Base-by-base conservation (phyloP, 1,140 invertebrate species). In the Drosophila bocqueti region DNA sequence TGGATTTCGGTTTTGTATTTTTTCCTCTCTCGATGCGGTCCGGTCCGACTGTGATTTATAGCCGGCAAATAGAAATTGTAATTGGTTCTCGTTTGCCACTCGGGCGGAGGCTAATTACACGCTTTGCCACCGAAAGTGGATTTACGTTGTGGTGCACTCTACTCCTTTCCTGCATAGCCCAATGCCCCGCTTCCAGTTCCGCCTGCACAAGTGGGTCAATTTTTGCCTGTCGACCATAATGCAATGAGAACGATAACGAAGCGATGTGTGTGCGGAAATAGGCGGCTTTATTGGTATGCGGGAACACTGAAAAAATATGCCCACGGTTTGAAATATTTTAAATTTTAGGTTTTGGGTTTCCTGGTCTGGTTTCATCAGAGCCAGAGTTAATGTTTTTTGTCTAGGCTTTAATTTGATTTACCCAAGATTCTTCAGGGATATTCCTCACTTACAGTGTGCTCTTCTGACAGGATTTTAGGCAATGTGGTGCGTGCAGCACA, bases 21-120 rank as follows among this genome's bases (percentile, higher is more conserved):
- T 24, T 40, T 54, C 16, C 18, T 36, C 4, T 26, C 6, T n/a
- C 45, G n/a, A 9, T 43, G 9, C 45, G 3, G 3, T 49, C 4
- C 24, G 36, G 43, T 24, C 34, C 62, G 63, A 36, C 57, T 71
- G 62, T 81, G 78, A 90, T 89, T 90, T 89, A 81, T 79, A 76
- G 31, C 74, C 60, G 78, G 63, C 65, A 79, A 84, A 81, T 73
- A 77, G 76, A 78, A 84, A 84, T 81, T 90, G 68, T 90, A 89
- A 89, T 89, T 90, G 85, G 78, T 55, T 78, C 68, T 79, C 62
- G 59, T 55, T 73, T 73, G 69, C 67, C 76, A 46, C 68, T 57
- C 61, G 43, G 59, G 45, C 49, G 40, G 21, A 29, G 66, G 69
- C 83, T 82, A 85, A 86, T 85, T 85, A 76, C 80, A 82, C 79